Conservation (phyloP, 2,797 vertebrate genomes). For the Distichodus sexfasciatus region DNA sequence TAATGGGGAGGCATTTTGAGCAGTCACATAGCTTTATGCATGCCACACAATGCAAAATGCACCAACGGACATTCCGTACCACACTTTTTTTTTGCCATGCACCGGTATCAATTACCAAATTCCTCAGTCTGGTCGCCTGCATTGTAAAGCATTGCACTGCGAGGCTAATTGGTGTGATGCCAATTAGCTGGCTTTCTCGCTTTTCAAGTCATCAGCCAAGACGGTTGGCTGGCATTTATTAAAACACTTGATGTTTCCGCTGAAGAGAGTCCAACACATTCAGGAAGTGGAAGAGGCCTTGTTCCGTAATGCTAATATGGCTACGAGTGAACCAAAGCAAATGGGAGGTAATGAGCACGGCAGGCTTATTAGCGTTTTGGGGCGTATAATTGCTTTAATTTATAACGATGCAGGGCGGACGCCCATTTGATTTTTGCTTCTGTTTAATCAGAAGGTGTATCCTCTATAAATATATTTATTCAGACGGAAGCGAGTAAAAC, state of each 20-base stretch:
- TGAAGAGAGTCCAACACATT: too few relatives aligned
- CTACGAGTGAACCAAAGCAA: too few relatives aligned
- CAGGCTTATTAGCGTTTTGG: too few relatives aligned
- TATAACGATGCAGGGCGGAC: too few relatives aligned
- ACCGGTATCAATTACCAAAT: constrained; percentile 46
- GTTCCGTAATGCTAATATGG: too few relatives aligned
- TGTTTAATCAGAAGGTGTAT: too few relatives aligned
- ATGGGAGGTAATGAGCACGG: too few relatives aligned
- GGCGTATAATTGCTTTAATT: too few relatives aligned
- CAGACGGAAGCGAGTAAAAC: constrained; percentile 10
- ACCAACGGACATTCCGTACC: not conserved
- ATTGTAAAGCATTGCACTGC: constrained; percentile 12
- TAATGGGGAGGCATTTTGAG: constrained; percentile 10
- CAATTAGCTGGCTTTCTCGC: constrained; percentile 10
- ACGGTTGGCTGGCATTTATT: not conserved
- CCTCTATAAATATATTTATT: too few relatives aligned
- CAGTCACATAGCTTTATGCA: not conserved
- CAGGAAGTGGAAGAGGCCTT: too few relatives aligned
- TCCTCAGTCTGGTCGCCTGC: constrained; percentile 31
- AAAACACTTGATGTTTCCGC: not conserved
- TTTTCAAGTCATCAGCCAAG: not conserved
- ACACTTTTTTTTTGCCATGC: constrained; percentile 14
- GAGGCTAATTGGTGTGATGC: constrained; percentile 28
- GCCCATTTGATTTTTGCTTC: too few relatives aligned
- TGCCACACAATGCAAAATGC: not conserved